Evolutionary conservation across 2,797 vertebrate genomes (phyloP), one percentile per base, ranked within the genome.

Genomic region (Hippocampus kuda): DNA sequence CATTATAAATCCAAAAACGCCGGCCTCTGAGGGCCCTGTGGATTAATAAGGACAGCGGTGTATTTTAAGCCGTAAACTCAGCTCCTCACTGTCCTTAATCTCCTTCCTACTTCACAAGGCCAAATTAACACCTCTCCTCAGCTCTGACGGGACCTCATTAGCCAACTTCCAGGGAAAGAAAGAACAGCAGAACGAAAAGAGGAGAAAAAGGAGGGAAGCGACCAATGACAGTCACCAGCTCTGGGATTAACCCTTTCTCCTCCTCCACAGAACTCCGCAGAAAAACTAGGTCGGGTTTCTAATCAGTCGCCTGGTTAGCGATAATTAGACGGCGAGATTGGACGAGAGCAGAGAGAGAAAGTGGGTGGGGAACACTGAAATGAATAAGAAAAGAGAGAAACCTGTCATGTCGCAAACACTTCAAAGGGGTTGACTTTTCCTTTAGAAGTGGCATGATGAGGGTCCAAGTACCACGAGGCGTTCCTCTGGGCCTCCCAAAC

Each of bases 111-210:
- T 91, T 92, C 90, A 90, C 88, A 90, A 87, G 91, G 91, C 91
- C 91, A 92, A 92, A 92, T 92, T 92, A 92, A 91, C 90, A 92
- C 91, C 91, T 91, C 91, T 91, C 88, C 87, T 87, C 85, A 86
- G 89, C 90, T 91, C 91, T 92, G 91, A 92, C 91, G 91, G 91
- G 91, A 92, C 91, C 91, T 92, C 90, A 92, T 92, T 92, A 92
- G 90, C 89, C 90, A 90, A 88, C 90, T 91, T 91, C 89, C 88
- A 90, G 87, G 88, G 89, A 90, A 88, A 89, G 90, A 89, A 89
- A 88, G 86, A 83, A 82, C 83, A 81, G 82, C 77, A 77, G 87
- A 79, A 79, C 74, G 82, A 83, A 83, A 86, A 81, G 83, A 86
- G 75, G 83, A 85, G 81, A 86, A 84, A 84, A 87, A 84, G 85